Base-by-base conservation (phyloP, 2,888 invertebrate species). In the Tipula confusa region DNA sequence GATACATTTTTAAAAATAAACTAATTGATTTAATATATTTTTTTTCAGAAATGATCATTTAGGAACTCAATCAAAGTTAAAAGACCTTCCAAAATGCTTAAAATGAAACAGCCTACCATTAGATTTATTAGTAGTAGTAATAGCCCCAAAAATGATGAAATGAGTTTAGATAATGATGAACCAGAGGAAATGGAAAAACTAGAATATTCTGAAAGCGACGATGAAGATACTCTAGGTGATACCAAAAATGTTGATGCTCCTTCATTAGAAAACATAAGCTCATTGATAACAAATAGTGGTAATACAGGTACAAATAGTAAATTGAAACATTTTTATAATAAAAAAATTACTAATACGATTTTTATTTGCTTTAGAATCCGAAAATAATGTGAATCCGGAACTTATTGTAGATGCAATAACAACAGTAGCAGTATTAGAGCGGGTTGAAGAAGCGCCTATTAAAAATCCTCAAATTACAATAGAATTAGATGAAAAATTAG, bases 221-320 rank as follows among this genome's bases (percentile, higher is more conserved):
- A 82, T 4, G 82, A 83, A 5, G 36, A 79, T n/a, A 3, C 28
- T 29, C 36, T 80, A 15, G 38, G 33, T 84, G 85, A n/a, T 84
- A 84, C 33, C 87, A 88, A 85, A 86, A 18, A 24, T 64, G 64
- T 64, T 64, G 64, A 64, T 1, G 2, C 64, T 24, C 24, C 64
- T 24, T 5, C 9, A 64, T 3, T 24, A 9, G 64, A 64, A 64
- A 11, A 64, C 9, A 9, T 64, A 64, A 64, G 5, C 43, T 5
- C 43, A 15, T 5, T 64, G 6, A 18, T 24, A 18, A 64, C 18
- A 64, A 64, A 64, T 64, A 64, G 9, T 64, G 24, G 24, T 64
- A 64, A 64, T 64, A 64, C 24, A 64, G 64, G 64, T 64, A 64
- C 64, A 24, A 64, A 64, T 24, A 64, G 9, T 64, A 24, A n/a